Base-by-base conservation (phyloP, 2,888 invertebrate genomes). In the Latheticus oryzae region DNA sequence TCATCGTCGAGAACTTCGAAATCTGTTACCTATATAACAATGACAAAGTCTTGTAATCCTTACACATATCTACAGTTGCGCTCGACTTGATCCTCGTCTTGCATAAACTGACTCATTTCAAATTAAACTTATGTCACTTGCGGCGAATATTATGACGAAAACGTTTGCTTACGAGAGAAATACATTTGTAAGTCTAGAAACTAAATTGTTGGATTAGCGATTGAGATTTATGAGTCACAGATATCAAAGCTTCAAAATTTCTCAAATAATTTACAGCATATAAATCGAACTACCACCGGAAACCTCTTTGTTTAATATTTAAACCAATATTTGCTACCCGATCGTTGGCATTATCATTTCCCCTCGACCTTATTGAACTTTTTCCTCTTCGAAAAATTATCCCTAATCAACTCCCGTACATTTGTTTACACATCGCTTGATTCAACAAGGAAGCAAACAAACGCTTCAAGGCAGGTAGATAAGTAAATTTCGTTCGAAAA, bases 21-120 rank as follows among this genome's bases (percentile, higher is more conserved):
- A 37, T 58, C 62, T 64, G 67, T 66, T 72, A 72, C 71, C 72
- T 72, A 70, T 69, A 70, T 72, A 74, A 76, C 75, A 76, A 76
- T 75, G 76, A 75, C 72, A 67, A 60, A 62, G 35, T 56, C 17
- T 11, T 37, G 12, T 50, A 50, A 50, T 50, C 50, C 50, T 21
- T 15, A 7, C 50, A 50, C 50, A 50, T 50, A 50, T 38, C 64
- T 68, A 60, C 63, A 67, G 61, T 63, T 65, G 64, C 60, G 55
- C 63, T 63, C 58, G 64, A 60, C 61, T 65, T 70, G 68, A 70
- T 71, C 69, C 71, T 69, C 64, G 62, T 61, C 61, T 68, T 58
- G 42, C 60, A 55, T 53, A 64, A 62, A 62, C 59, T 62, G 54
- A 64, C 59, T 65, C 54, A 60, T 60, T 61, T 63, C 54, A 48